phyloP scores from a whole-genome alignment of 1,140 invertebrate species.

The Microplitis demolitor region DNA sequence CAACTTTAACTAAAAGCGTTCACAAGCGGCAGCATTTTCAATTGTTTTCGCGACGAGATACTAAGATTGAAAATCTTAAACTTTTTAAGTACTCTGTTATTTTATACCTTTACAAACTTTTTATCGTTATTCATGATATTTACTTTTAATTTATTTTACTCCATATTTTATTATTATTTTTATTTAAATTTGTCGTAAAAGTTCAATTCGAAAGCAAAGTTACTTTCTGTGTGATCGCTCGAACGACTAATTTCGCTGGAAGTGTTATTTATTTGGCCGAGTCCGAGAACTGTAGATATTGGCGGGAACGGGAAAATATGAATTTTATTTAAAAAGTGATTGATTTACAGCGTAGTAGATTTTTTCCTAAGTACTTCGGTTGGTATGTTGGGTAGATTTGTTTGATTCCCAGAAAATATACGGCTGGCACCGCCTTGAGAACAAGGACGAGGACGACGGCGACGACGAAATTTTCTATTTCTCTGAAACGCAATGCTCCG shows the following conservation, averaged over 20 bases:
- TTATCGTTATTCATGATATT: conserved; percentile 5
- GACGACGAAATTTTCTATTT: conserved; percentile 1
- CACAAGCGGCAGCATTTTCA: not conserved
- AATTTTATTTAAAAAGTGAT: too few relatives aligned
- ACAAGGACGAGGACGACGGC: not conserved
- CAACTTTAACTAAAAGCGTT: too few relatives aligned
- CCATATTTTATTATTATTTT: not conserved
- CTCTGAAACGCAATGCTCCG: conserved; percentile 8
- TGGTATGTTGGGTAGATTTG: not conserved
- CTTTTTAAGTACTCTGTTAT: conserved; percentile 10
- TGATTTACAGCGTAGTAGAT: too few relatives aligned
- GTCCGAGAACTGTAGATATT: too few relatives aligned
- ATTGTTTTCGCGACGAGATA: not conserved
- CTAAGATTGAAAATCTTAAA: conserved; percentile 10
- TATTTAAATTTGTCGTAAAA: not conserved
- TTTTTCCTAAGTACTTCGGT: too few relatives aligned
- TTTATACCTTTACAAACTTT: not conserved
- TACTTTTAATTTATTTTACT: not conserved
- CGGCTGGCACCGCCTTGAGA: not conserved
- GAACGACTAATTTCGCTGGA: too few relatives aligned
- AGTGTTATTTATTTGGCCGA: too few relatives aligned
- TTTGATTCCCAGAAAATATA: not conserved
- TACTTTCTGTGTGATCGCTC: too few relatives aligned
- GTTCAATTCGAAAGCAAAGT: not conserved
- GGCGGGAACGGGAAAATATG: too few relatives aligned